These are phyloP conservation scores for Chloropsis hardwickii DNA, from an alignment of 2,113 vertebrate species.

Conservation along the genomic window DNA sequence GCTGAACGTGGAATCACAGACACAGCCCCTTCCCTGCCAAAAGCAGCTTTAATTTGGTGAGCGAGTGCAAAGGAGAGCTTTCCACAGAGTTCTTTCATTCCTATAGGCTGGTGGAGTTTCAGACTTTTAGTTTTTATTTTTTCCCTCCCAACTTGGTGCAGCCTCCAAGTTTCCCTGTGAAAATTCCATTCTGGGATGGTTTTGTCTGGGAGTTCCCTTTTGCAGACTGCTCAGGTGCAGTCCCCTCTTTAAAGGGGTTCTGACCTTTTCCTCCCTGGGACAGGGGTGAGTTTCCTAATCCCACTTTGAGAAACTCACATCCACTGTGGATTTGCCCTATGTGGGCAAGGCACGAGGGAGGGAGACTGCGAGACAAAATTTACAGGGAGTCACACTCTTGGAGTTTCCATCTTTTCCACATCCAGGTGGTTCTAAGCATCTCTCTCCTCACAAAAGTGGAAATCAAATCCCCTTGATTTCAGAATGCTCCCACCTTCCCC, in stretches of 20 bases:
- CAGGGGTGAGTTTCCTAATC: neutral
- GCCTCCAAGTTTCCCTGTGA: constrained; percentile 50
- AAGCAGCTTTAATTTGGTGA: neutral
- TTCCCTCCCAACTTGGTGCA: neutral
- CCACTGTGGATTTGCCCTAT: neutral
- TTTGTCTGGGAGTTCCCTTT: neutral
- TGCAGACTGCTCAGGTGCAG: neutral
- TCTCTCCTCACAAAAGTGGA: neutral
- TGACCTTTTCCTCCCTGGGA: neutral
- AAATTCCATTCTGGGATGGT: constrained; percentile 5
- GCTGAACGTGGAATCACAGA: neutral
- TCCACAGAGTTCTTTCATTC: constrained; percentile 10
- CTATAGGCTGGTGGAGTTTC: neutral
- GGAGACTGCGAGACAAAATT: neutral
- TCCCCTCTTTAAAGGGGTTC: neutral
- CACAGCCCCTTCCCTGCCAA: neutral
- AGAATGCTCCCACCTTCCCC: neutral
- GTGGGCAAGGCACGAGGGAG: neutral
- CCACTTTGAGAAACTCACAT: neutral
- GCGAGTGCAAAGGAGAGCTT: neutral
- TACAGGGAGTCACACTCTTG: neutral
- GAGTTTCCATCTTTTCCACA: neutral
- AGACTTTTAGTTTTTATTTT: neutral
- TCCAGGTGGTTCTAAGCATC: neutral
- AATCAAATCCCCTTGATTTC: neutral